Evolutionary conservation across 2,797 vertebrate species (phyloP).

Genomic region (Poeciliopsis presidionis): DNA sequence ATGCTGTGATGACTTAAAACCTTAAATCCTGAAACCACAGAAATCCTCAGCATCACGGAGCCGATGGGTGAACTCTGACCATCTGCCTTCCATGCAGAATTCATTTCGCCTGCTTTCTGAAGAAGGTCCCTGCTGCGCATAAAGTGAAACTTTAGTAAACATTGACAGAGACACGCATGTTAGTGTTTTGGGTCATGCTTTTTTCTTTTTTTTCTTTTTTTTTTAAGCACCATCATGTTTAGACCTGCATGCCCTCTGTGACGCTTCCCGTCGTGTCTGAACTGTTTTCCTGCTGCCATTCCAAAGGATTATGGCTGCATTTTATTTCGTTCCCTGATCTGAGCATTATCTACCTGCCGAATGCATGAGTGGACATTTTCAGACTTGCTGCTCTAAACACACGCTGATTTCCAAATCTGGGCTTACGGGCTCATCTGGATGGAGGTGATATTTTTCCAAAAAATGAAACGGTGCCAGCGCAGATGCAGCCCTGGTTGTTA

Average conservation of each 20-base stretch:
- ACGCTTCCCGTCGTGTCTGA: neutral
- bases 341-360: neutral
- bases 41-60: neutral
- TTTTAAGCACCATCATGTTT: neutral
- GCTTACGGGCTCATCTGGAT: constrained; percentile 8
- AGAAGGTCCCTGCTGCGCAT: neutral
- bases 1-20: too few species aligned
- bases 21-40: neutral
- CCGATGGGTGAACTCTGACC: neutral
- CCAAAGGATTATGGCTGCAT: neutral
- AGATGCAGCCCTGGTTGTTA: constrained; percentile 6
- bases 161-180: neutral
- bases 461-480: neutral
- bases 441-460: constrained; percentile 3
- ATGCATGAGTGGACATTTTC: constrained; percentile 2
- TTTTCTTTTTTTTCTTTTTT: too few species aligned
- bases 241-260: neutral
- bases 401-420: constrained; percentile 1
- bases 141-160: neutral
- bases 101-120: neutral
- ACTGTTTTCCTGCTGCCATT: neutral
- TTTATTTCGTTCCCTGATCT: neutral
- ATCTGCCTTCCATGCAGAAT: neutral
- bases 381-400: neutral
- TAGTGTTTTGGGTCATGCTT: neutral